Base-by-base conservation (phyloP, 2,888 invertebrate genomes). In the Octodonta nipae region DNA sequence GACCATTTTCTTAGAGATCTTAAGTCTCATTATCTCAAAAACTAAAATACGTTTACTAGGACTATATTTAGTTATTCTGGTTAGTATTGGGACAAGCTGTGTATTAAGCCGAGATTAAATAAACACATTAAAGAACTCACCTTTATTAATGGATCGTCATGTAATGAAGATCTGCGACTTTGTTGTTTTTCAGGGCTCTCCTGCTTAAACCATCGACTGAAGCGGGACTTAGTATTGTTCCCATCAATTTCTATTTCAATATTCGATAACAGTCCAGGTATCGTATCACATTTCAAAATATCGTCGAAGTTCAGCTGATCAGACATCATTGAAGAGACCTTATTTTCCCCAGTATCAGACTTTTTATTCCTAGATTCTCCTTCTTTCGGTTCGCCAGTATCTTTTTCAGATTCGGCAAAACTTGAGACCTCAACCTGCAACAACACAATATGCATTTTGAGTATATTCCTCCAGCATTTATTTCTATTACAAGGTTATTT, bases 131-230 rank as follows among this genome's bases (percentile, higher is more conserved):
- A n/a, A n/a, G n/a, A n/a, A n/a, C n/a, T n/a, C n/a, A n/a, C n/a
- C n/a, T n/a, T n/a, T n/a, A n/a, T n/a, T n/a, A n/a, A n/a, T n/a
- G n/a, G n/a, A n/a, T 77, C 75, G 37, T 75, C 75, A 40, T 72
- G 72, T 35, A 72, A 55, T 3, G 74, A 71, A 14, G 71, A 67
- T 17, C 71, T 60, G 12, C 70, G 62, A 35, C 55, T 55, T 6
- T 33, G 40, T 37, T 17, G 17, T 10, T 30, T 30, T 6, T 63
- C 57, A 2, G 77, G 75, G 45, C 74, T 75, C 44, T 78, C 77
- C 29, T 73, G 68, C 26, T 71, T 75, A 66, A 89, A 91, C 80
- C 85, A 84, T 41, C 75, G 76, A 53, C 78, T 81, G 60, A 84
- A 84, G 13, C 82, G 67, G 13, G 83, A 83, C 41, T 77, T 73